Evolutionary conservation across 2,113 vertebrate species (phyloP).

Genomic region (Edolisoma coerulescens): DNA sequence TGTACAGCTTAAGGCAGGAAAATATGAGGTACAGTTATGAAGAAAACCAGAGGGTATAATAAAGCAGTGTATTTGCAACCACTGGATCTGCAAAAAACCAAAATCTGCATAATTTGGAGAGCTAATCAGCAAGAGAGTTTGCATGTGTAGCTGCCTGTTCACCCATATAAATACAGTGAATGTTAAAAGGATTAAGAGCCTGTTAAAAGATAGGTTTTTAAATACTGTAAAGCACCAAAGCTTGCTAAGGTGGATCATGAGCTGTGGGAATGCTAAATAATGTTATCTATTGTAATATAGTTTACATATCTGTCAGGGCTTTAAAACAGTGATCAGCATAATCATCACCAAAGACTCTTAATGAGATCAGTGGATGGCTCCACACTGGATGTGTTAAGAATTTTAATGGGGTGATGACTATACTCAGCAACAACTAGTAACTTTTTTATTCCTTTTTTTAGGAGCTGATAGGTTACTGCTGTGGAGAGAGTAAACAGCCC

Average conservation of each 20-base stretch:
- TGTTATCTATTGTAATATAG: not conserved
- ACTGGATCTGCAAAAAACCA: not conserved
- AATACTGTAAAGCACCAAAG: not conserved
- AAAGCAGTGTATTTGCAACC: not conserved
- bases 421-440: not conserved
- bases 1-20: not conserved
- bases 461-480: not conserved
- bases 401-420: not conserved
- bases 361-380: conserved; percentile 4
- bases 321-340: not conserved
- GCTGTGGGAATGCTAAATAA: not conserved
- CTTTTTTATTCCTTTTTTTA: not conserved
- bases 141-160: conserved; percentile 1
- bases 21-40: not conserved
- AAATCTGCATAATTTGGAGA: conserved; percentile 37
- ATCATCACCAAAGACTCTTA: not conserved
- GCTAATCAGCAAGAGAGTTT: conserved; percentile 3
- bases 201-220: not conserved
- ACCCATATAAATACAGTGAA: not conserved
- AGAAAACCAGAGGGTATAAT: not conserved
- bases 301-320: not conserved
- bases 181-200: not conserved
- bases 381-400: not conserved
- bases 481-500: not conserved
- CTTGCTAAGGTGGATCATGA: not conserved